Conservation (phyloP, 2,888 invertebrate species). For the Cerceris ruficornis region DNA sequence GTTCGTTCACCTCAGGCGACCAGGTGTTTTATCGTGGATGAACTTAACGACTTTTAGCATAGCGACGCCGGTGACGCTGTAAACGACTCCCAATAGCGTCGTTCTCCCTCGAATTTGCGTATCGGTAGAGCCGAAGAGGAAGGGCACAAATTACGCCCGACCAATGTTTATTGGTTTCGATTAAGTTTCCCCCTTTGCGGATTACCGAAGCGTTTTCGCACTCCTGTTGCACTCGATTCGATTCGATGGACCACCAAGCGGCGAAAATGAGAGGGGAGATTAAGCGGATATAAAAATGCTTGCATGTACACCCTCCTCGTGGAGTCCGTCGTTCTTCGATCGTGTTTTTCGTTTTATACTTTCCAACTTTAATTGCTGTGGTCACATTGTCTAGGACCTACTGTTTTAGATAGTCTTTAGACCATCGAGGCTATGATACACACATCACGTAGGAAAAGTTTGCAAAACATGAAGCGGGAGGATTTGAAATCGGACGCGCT, state of each 20-base stretch:
- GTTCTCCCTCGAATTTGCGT: conserved; percentile 40
- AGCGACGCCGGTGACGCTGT: conserved; percentile 31
- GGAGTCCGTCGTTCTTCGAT: too few relatives aligned
- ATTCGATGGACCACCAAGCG: not conserved
- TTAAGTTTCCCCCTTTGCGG: conserved; percentile 32
- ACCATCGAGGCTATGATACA: too few relatives aligned
- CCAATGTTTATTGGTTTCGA: conserved; percentile 41
- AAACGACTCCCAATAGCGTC: conserved; percentile 36
- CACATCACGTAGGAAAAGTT: too few relatives aligned
- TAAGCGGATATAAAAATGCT: conserved; percentile 12
- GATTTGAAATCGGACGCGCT: too few relatives aligned
- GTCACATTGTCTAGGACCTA: too few relatives aligned
- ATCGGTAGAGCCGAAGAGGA: conserved; percentile 5
- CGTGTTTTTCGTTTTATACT: too few relatives aligned
- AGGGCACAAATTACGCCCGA: conserved; percentile 36
- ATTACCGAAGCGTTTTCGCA: conserved; percentile 28
- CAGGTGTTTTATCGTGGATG: conserved; percentile 26
- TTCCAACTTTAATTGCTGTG: too few relatives aligned
- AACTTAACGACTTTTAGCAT: conserved; percentile 43
- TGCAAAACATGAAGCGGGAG: too few relatives aligned
- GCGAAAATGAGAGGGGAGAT: not conserved
- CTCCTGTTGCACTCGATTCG: conserved; percentile 30
- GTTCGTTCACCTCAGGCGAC: conserved; percentile 21
- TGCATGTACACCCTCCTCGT: not conserved
- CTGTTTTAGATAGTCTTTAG: too few relatives aligned